Evolutionary conservation across 2,113 vertebrate genomes (phyloP), one percentile per base, ranked within the genome.

Genomic region (Hyperopisus bebe): DNA sequence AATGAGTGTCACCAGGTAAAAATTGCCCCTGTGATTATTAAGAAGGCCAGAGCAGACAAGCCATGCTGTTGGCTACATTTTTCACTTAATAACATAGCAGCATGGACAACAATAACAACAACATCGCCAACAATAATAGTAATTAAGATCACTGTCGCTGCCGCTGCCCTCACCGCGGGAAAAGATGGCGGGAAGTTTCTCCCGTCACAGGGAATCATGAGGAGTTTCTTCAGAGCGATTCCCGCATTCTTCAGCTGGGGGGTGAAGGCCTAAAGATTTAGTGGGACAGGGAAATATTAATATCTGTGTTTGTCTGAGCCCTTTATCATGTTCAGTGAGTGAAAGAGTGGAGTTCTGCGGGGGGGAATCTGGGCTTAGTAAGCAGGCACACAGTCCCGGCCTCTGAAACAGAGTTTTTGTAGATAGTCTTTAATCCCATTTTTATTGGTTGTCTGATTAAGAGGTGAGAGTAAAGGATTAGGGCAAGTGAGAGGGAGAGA

Each of bases 391-490:
- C 91, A 91, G 92, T 93, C 92, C 94, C 91, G 89, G 10, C 85
- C 92, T 92, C 91, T 90, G 93, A 94, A 92, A 94, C 88, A 92
- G 91, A 93, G 93, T 94, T 94, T 92, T 92, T 92, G 87, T 92
- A 92, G 94, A 94, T 93, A 90, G 92, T 66, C 92, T 91, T 91
- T 95, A 96, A 96, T 96, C 95, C 94, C 90, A 94, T 95, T 95
- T 95, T 93, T 94, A 90, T 95, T 94, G 95, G 92, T 94, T 95
- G 94, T 95, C 94, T 95, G 94, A 95, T 96, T 95, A 94, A 92
- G 94, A 93, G 92, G 93, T 94, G 93, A 94, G 90, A 89, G 89
- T 93, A 91, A 94, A 93, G 94, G 94, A 91, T 50, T 70, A 44
- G n/a, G 31, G 74, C 62, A 62, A 70, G 55, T 89, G 82, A 46